These are phyloP conservation scores for Pterocles gutturalis DNA, from an alignment of 2,113 vertebrate species.

Conservation along the genomic window DNA sequence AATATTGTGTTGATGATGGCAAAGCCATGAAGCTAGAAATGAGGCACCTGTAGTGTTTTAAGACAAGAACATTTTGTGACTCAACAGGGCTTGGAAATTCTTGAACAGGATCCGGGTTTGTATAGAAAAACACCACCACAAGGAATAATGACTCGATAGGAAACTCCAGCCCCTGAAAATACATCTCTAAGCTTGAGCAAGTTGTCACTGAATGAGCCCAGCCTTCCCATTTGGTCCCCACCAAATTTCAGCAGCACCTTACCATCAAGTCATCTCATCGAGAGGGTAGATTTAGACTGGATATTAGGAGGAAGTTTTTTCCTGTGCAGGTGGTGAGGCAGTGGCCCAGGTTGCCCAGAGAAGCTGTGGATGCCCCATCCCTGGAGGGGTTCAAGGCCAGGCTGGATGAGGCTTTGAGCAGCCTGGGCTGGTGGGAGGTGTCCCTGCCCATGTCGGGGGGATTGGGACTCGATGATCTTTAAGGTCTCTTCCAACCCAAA, in stretches of 20 bases:
- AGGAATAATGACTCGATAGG: not conserved
- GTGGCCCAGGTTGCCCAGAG: too few relatives aligned
- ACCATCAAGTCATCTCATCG: too few relatives aligned
- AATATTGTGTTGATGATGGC: not conserved
- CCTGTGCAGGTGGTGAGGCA: too few relatives aligned
- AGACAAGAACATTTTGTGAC: not conserved
- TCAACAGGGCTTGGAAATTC: not conserved
- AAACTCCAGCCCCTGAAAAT: not conserved
- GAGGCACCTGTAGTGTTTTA: not conserved
- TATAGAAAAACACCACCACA: not conserved
- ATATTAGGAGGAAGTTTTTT: too few relatives aligned
- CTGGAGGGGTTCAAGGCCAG: too few relatives aligned
- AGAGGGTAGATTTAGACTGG: too few relatives aligned
- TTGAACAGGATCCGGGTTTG: not conserved
- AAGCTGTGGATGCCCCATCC: too few relatives aligned
- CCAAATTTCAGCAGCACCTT: not conserved
- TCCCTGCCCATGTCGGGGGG: too few relatives aligned
- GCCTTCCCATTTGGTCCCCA: rapidly evolving
- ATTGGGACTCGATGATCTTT: too few relatives aligned
- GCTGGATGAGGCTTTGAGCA: too few relatives aligned
- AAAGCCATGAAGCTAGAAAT: not conserved
- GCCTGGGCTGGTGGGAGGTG: too few relatives aligned
- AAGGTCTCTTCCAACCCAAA: too few relatives aligned
- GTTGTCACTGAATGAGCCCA: not conserved
- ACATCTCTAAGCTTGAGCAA: not conserved